Evolutionary conservation across 64 coral and sea anemone species (phyloP).

Genomic region (Orbicella faveolata): DNA sequence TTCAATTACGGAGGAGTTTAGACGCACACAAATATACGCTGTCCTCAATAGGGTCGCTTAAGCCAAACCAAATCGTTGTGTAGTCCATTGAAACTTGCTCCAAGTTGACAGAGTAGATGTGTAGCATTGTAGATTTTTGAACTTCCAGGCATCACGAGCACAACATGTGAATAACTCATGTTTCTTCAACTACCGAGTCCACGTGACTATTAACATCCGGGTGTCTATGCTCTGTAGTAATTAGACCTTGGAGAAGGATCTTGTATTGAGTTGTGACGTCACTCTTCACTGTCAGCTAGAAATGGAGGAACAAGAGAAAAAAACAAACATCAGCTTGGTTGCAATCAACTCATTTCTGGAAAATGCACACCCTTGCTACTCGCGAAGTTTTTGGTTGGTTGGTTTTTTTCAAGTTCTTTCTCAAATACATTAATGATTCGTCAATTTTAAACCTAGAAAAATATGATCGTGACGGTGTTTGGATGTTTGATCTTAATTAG

Average conservation of each 20-base stretch:
- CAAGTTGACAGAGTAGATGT: not conserved
- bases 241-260: slow-evolving; percentile 85
- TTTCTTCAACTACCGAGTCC: not conserved
- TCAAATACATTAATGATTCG: no score
- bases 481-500: no score
- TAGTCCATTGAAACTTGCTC: not conserved
- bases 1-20: not conserved
- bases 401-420: no score
- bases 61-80: no score
- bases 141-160: not conserved
- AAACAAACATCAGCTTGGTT: not conserved
- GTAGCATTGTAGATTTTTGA: not conserved
- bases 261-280: slow-evolving; percentile 93
- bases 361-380: no score
- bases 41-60: no score
- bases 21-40: not conserved
- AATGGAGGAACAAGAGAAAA: not conserved
- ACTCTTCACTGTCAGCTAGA: slow-evolving; percentile 85
- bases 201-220: slow-evolving; percentile 33
- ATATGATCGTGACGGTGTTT: no score
- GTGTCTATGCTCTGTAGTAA: slow-evolving; percentile 64
- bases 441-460: no score
- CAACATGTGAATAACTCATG: not conserved
- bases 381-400: no score
- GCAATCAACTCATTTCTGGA: no score